A percentile compares a stretch with the other conserved stretches of the same genome.
These are phyloP conservation scores for Leuciscus idus DNA, from an alignment of 2,113 vertebrate genomes.

Conservation along the genomic window DNA sequence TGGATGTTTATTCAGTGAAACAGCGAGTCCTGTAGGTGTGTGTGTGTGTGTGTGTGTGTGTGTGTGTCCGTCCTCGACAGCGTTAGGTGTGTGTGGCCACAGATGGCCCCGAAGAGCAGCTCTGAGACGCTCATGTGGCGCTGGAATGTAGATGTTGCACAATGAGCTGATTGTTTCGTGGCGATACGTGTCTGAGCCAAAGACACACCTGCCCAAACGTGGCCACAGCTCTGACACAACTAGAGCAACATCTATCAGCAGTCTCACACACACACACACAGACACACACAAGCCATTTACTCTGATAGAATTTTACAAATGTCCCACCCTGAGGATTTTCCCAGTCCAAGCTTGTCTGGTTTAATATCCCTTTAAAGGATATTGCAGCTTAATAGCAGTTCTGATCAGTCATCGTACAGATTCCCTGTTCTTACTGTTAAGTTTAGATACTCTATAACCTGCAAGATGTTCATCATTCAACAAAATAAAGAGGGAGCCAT, in stretches of 20 bases:
- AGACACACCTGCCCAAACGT: conserved; percentile 85
- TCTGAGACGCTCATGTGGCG: conserved; percentile 50
- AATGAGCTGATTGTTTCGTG: conserved; percentile 81
- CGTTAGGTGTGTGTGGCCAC: background rate
- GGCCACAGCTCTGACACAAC: conserved; percentile 81
- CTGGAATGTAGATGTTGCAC: conserved; percentile 78
- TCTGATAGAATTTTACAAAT: conserved; percentile 9
- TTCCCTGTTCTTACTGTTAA: background rate
- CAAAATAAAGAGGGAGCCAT: background rate
- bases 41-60: background rate
- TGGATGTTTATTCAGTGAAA: background rate
- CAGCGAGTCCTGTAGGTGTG: background rate
- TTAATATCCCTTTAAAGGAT: conserved; percentile 49
- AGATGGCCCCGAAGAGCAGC: conserved; percentile 29
- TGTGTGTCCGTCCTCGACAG: too few relatives aligned
- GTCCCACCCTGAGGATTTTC: conserved; percentile 13
- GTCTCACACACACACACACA: conserved; percentile 63
- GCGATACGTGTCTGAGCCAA: conserved; percentile 75
- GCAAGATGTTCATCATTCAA: background rate
- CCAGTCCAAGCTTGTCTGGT: conserved; percentile 17
- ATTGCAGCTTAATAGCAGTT: conserved; percentile 56
- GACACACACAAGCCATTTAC: conserved; percentile 50
- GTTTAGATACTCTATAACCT: background rate
- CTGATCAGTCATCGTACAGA: background rate
- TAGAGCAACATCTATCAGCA: conserved; percentile 80